Conservation (phyloP, 2,888 invertebrate species). For the Dugesia japonica region DNA sequence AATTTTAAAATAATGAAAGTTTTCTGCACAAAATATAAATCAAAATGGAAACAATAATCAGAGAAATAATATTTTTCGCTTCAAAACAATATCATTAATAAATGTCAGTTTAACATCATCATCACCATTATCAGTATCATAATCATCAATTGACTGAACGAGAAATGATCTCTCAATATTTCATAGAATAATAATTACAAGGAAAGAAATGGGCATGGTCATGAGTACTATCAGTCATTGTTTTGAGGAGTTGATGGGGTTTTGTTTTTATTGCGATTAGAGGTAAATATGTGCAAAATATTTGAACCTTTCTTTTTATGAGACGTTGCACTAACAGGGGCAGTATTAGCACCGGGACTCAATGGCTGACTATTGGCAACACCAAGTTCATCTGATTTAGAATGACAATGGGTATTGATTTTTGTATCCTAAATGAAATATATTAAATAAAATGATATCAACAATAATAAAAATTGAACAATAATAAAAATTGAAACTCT, state of each 20-base stretch:
- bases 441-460: too few species aligned
- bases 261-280: conserved; percentile 16
- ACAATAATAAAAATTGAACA: too few species aligned
- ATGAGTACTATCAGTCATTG: conserved; percentile 20
- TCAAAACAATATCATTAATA: too few species aligned
- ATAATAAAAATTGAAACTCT: too few species aligned
- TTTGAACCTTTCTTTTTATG: conserved; percentile 10
- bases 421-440: neutral
- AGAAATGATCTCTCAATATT: neutral
- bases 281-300: conserved; percentile 10
- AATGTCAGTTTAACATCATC: too few species aligned
- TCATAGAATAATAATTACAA: conserved; percentile 9
- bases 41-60: too few species aligned
- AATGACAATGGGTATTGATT: conserved; percentile 16
- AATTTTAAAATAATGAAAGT: too few species aligned
- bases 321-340: neutral
- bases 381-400: conserved; percentile 20
- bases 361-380: conserved; percentile 20
- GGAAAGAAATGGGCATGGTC: conserved; percentile 20
- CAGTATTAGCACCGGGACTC: conserved; percentile 11
- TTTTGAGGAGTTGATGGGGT: conserved; percentile 4
- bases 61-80: too few species aligned
- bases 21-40: too few species aligned
- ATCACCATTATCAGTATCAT: too few species aligned
- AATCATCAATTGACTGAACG: too few species aligned